Percentiles rank a stretch among this genome's conserved stretches.
phyloP scores from a whole-genome alignment of 2,113 vertebrate genomes.

The Poecilia latipinna region DNA sequence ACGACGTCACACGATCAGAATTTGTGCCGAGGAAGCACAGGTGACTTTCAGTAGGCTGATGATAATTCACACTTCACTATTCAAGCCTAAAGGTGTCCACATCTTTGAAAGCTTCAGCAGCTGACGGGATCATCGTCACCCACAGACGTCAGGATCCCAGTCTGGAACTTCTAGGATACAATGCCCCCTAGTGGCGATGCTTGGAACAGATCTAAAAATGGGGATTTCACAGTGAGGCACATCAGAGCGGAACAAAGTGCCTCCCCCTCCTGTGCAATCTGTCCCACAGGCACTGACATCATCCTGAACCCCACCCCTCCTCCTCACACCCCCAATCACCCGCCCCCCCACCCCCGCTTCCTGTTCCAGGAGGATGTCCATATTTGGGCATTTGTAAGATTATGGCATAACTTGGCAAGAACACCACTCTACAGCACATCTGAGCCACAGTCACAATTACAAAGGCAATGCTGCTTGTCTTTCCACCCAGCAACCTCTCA shows the following conservation, averaged over 20 bases:
- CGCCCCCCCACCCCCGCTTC: constrained; percentile 5
- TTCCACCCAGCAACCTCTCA: neutral
- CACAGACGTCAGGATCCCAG: neutral
- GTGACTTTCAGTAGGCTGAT: neutral
- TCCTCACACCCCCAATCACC: constrained; percentile 13
- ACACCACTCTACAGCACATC: constrained; percentile 13
- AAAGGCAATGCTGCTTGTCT: constrained; percentile 1
- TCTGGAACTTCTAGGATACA: constrained; percentile 40
- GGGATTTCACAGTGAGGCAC: constrained; percentile 35
- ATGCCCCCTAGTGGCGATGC: constrained; percentile 67
- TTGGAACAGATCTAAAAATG: constrained; percentile 31
- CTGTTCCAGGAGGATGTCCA: constrained; percentile 49
- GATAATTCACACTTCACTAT: constrained; percentile 30
- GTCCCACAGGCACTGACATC: constrained; percentile 54
- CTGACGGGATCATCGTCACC: constrained; percentile 3
- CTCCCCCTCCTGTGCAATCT: constrained; percentile 24
- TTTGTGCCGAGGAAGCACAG: neutral
- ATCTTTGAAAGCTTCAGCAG: constrained; percentile 20
- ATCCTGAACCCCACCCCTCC: neutral
- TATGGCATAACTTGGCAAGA: constrained; percentile 17
- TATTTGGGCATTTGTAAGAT: constrained; percentile 48
- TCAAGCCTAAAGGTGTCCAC: constrained; percentile 16
- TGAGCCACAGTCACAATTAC: constrained; percentile 19
- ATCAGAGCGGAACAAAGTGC: constrained; percentile 22
- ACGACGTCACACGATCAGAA: neutral